A percentile compares a stretch with the other conserved stretches of the same genome.
Conservation (phyloP, 2,113 vertebrate species). For the Muscicapa adusta region DNA sequence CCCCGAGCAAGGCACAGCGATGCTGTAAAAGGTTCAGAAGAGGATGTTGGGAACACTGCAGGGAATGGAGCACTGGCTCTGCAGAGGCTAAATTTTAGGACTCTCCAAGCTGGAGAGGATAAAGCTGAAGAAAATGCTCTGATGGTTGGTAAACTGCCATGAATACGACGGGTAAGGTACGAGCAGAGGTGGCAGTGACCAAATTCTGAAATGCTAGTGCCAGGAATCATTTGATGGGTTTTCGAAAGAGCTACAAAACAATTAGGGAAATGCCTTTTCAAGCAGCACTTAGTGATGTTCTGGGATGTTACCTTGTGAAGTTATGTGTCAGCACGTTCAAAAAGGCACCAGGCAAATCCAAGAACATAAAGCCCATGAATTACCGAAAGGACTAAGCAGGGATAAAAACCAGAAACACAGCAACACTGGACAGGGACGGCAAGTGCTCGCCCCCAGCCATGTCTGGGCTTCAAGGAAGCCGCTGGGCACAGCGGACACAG, state of each 20-base stretch:
- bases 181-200: neutral
- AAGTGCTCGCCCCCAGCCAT: fast-evolving
- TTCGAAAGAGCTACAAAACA: neutral
- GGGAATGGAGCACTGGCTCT: fast-evolving
- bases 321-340: neutral
- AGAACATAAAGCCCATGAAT: fast-evolving
- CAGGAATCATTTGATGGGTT: neutral
- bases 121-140: neutral
- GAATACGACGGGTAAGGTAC: fast-evolving
- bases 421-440: fast-evolving
- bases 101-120: neutral
- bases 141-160: neutral
- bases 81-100: neutral
- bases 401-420: fast-evolving
- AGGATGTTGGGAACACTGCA: fast-evolving
- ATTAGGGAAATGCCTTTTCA: neutral
- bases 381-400: no score
- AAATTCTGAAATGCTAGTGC: neutral
- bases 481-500: neutral
- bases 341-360: neutral
- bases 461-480: neutral
- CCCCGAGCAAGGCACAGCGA: fast-evolving
- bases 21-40: neutral
- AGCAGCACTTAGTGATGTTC: neutral
- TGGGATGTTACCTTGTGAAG: neutral